Evolutionary conservation across 2,113 vertebrate genomes (phyloP), one percentile per base, ranked within the genome.

Genomic region (Podarcis raffonei): DNA sequence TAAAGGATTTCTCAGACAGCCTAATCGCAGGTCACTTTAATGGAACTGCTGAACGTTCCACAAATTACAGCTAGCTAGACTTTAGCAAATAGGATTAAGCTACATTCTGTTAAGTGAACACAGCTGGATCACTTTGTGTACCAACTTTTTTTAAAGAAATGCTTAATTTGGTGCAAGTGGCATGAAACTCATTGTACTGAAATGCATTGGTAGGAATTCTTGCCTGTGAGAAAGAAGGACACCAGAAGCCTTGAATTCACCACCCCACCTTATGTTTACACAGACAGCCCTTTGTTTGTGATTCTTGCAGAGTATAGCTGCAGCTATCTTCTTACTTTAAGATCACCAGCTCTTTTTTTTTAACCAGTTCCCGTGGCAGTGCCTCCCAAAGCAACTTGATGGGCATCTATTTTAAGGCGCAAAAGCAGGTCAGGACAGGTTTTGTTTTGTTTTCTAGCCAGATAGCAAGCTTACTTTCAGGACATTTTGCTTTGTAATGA

Each of bases 21-120:
- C 83, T 94, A 90, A 95, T 93, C 94, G 89, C 20, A 1, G 94
- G 3, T 81, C 89, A 68, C 89, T 96, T 96, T 95, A 95, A 96
- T 95, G 92, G 95, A 89, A 92, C 89, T 75, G 71, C 93, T 92
- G 90, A 22, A 79, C 83, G 27, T 39, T 79, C 79, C 66, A 53
- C 83, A 92, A 92, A 92, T 87, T 94, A 91, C 92, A 94, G 87
- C 93, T 92, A 94, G 85, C 12, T 74, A 86, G 62, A 13, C 48
- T 89, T 88, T 88, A 74, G 25, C 62, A 94, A 94, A 92, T 39
- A 93, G 93, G 92, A 94, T 95, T 94, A 95, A 16, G 23, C 53
- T 59, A 42, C 74, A 65, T 25, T 0, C 13, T 83, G 91, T 83
- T 27, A 72, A 20, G 2, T 0, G 20, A 8, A 53, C 65, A 76